These are phyloP conservation scores for Proctacanthus coquilletti DNA, from an alignment of 1,140 invertebrate species.

Conservation along the genomic window DNA sequence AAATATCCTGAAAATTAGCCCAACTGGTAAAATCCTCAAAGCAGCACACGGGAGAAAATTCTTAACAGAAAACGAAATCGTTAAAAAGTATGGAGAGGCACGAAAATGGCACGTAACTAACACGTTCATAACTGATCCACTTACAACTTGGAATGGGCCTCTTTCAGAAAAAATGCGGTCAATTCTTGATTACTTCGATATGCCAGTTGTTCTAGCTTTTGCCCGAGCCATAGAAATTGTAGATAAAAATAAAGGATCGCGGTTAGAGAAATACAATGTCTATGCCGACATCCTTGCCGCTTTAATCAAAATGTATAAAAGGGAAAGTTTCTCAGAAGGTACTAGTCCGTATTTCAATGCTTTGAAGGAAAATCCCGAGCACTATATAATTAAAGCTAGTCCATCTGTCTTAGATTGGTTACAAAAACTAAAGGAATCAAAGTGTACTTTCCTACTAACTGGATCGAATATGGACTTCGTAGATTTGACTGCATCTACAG, in stretches of 20 bases:
- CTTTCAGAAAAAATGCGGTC: conserved; percentile 42
- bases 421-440: conserved; percentile 29
- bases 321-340: conserved; percentile 40
- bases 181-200: conserved; percentile 64
- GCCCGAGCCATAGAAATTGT: conserved; percentile 53
- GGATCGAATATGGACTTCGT: conserved; percentile 64
- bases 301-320: conserved; percentile 43
- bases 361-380: conserved; percentile 43
- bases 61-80: conserved; percentile 41
- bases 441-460: conserved; percentile 56
- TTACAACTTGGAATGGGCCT: conserved; percentile 45
- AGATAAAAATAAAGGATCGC: conserved; percentile 36
- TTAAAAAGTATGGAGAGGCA: conserved; percentile 40
- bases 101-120: conserved; percentile 41
- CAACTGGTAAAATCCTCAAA: conserved; percentile 44
- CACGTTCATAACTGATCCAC: conserved; percentile 36
- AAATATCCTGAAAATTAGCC: conserved; percentile 49
- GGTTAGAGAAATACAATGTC: conserved; percentile 36
- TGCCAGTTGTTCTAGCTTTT: conserved; percentile 47
- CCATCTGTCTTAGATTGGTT: conserved; percentile 47
- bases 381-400: conserved; percentile 47
- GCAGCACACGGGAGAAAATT: conserved; percentile 53
- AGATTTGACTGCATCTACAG: conserved; percentile 43
- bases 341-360: conserved; percentile 44
- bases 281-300: conserved; percentile 51